Conservation (phyloP, 2,113 vertebrate species). For the Galemys pyrenaicus region DNA sequence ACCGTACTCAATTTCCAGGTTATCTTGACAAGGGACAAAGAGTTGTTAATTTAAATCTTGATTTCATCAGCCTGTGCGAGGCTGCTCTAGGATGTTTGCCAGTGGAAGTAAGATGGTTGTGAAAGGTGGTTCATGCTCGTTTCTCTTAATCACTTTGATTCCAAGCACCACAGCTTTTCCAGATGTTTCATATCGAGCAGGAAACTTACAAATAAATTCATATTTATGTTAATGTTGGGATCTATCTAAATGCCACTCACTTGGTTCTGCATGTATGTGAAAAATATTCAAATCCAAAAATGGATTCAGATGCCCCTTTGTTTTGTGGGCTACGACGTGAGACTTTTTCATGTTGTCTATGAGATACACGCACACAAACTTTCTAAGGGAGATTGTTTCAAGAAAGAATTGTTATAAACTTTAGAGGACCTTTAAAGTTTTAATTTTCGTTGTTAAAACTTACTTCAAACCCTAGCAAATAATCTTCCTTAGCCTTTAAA, state of each 20-base stretch:
- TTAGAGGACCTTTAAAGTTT: conserved; percentile 37
- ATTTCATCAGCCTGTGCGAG: not conserved
- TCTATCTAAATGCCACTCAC: not conserved
- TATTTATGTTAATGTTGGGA: not conserved
- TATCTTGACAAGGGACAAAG: not conserved
- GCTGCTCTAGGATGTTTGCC: not conserved
- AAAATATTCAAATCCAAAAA: not conserved
- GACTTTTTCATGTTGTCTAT: not conserved
- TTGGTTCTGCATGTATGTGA: not conserved
- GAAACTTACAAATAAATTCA: not conserved
- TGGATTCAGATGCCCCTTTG: not conserved
- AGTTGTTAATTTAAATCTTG: not conserved
- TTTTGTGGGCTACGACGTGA: not conserved
- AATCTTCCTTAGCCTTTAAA: conserved; percentile 22
- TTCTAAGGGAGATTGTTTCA: not conserved
- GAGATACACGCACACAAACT: no score
- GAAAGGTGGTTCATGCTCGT: not conserved
- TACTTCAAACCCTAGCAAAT: not conserved
- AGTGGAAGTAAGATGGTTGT: accelerated
- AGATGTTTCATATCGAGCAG: not conserved
- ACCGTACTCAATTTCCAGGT: not conserved
- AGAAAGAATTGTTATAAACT: not conserved
- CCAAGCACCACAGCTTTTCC: not conserved
- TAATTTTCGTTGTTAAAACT: not conserved
- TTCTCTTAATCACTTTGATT: not conserved